A percentile compares a stretch with the other conserved stretches of the same genome.
phyloP scores from a whole-genome alignment of 2,888 invertebrate genomes.

The Apoderus coryli region DNA sequence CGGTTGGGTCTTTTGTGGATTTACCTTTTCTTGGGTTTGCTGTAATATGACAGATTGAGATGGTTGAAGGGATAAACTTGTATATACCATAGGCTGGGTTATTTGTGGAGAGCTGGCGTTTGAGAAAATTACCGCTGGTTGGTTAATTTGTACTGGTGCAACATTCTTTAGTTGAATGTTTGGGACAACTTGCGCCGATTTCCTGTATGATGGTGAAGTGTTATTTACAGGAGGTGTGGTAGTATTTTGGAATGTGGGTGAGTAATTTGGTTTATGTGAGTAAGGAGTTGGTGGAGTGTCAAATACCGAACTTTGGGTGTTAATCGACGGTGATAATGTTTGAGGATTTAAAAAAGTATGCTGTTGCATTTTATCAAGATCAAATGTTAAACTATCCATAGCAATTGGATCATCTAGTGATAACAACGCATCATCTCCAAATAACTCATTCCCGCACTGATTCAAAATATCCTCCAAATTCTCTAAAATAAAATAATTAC shows the following conservation, averaged over 20 bases:
- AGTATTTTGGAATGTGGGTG: too few species aligned
- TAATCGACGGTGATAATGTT: slow-evolving; percentile 9
- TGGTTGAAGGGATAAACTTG: slow-evolving; percentile 21
- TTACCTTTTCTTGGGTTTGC: slow-evolving; percentile 8
- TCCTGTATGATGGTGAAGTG: too few species aligned
- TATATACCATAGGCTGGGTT: slow-evolving; percentile 26
- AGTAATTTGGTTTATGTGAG: slow-evolving; percentile 11
- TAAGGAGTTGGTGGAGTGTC: slow-evolving; percentile 18
- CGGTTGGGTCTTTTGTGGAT: slow-evolving; percentile 20
- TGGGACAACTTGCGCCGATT: slow-evolving; percentile 16
- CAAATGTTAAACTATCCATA: slow-evolving; percentile 35
- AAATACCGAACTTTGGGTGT: slow-evolving; percentile 11
- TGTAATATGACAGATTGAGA: slow-evolving; percentile 23
- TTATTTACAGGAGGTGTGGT: too few species aligned
- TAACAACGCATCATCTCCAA: slow-evolving; percentile 37
- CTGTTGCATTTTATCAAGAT: slow-evolving; percentile 30
- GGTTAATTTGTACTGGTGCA: slow-evolving; percentile 18
- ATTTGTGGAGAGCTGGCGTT: slow-evolving; percentile 21
- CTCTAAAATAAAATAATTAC: slow-evolving; percentile 9
- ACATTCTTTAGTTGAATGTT: slow-evolving; percentile 17
- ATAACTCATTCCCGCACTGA: slow-evolving; percentile 46
- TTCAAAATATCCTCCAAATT: slow-evolving; percentile 44
- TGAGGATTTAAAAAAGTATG: slow-evolving; percentile 21
- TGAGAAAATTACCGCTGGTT: slow-evolving; percentile 26
- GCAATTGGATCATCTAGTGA: slow-evolving; percentile 34